A percentile compares a stretch with the other conserved stretches of the same genome.
These are phyloP conservation scores for Cyanistes caeruleus DNA, from an alignment of 2,113 vertebrate species.

Conservation along the genomic window DNA sequence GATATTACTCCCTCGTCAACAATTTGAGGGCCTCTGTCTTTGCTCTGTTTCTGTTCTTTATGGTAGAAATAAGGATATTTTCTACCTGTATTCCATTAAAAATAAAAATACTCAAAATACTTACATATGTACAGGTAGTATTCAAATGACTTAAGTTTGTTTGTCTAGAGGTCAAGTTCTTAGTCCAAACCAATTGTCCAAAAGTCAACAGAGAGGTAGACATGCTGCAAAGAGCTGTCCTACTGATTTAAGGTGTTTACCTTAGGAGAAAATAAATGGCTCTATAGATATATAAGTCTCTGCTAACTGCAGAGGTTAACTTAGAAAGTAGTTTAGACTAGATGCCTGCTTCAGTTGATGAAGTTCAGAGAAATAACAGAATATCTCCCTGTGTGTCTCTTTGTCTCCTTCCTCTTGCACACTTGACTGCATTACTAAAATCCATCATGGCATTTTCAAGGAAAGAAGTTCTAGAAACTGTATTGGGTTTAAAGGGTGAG, in stretches of 20 bases:
- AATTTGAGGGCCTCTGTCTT: not conserved
- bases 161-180: not conserved
- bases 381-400: not conserved
- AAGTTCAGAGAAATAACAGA: not conserved
- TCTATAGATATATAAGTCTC: not conserved
- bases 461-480: not conserved
- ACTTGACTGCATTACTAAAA: not conserved
- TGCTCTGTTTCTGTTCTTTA: not conserved
- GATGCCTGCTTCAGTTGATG: not conserved
- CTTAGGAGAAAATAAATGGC: not conserved
- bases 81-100: not conserved
- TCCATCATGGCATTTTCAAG: not conserved
- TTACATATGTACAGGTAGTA: not conserved
- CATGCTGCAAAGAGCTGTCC: not conserved
- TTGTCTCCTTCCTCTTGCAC: rapidly evolving
- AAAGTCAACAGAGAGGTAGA: not conserved
- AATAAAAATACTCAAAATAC: not conserved
- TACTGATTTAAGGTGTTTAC: not conserved
- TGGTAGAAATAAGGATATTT: not conserved
- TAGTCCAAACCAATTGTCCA: not conserved
- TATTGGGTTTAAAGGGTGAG: not conserved
- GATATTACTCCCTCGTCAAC: not conserved
- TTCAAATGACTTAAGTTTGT: not conserved
- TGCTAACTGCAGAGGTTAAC: not conserved
- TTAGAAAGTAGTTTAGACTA: not conserved